Conservation (phyloP, 1,140 invertebrate genomes). For the Orius insidiosus region DNA sequence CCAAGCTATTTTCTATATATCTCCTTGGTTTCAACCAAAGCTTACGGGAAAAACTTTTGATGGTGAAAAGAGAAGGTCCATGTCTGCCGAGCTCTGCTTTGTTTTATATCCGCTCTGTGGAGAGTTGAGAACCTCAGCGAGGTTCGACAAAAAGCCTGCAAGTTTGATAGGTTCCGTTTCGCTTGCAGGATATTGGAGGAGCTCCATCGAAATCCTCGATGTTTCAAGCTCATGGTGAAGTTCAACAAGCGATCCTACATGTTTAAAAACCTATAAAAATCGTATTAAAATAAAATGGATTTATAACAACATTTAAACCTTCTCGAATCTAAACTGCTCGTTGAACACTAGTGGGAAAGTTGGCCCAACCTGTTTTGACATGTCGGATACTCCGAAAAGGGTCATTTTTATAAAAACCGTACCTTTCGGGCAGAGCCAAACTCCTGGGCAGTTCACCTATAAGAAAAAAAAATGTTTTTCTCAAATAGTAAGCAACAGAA, state of each 20-base stretch:
- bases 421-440: conserved; percentile 53
- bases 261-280: conserved; percentile 8
- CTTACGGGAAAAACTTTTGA: conserved; percentile 1
- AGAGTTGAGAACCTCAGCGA: conserved; percentile 44
- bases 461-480: too few relatives aligned
- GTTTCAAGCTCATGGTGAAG: conserved; percentile 26
- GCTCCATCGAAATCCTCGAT: conserved; percentile 38
- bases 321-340: conserved; percentile 44
- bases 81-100: neutral
- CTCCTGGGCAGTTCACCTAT: conserved; percentile 56
- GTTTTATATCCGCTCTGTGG: conserved; percentile 20
- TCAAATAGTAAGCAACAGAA: neutral
- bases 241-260: conserved; percentile 9
- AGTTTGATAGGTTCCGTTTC: conserved; percentile 29
- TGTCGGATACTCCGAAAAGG: conserved; percentile 36
- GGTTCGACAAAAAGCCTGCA: conserved; percentile 39
- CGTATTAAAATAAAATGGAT: too few relatives aligned
- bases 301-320: conserved; percentile 28
- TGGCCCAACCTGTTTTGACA: conserved; percentile 37
- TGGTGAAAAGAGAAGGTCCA: conserved; percentile 1
- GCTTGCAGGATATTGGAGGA: conserved; percentile 40
- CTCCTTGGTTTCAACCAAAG: neutral
- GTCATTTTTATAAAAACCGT: conserved; percentile 40
- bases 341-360: conserved; percentile 42
- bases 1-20: too few relatives aligned